Percentiles rank a stretch among this genome's conserved stretches.
Conservation (phyloP, 2,888 invertebrate species). For the Tridacna crocea region DNA sequence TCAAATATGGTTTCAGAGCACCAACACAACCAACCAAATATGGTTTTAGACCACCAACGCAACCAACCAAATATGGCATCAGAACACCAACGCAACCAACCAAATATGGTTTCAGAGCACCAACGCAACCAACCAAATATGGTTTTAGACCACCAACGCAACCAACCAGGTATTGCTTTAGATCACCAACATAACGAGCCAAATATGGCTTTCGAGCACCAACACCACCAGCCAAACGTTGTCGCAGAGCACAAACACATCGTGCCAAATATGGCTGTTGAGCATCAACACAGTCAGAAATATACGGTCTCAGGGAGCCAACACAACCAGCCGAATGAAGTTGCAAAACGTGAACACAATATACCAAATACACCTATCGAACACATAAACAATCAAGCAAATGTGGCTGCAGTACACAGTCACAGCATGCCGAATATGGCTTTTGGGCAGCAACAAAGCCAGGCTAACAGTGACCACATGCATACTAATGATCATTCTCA, state of each 20-base stretch:
- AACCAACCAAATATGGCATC: not conserved
- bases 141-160: not conserved
- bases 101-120: not conserved
- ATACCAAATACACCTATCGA: too few species aligned
- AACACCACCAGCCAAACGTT: not conserved
- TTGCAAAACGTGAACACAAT: too few species aligned
- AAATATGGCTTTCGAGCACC: not conserved
- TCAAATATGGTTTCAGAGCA: too few species aligned
- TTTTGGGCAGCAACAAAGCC: too few species aligned
- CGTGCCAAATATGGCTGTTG: not conserved
- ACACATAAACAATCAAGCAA: too few species aligned
- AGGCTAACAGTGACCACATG: too few species aligned
- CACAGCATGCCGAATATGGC: too few species aligned
- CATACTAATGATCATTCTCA: too few species aligned
- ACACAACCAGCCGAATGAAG: not conserved
- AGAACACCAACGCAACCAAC: not conserved
- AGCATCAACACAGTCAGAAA: not conserved
- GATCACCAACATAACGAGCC: not conserved
- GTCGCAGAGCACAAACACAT: not conserved
- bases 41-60: not conserved
- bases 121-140: not conserved
- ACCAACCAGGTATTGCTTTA: not conserved
- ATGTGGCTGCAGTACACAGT: too few species aligned
- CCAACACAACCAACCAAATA: not conserved
- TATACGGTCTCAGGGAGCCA: not conserved